Percentiles rank a stretch among this genome's conserved stretches.
Evolutionary conservation across 2,113 vertebrate species (phyloP).

Genomic region (Micronycteris hirsuta): DNA sequence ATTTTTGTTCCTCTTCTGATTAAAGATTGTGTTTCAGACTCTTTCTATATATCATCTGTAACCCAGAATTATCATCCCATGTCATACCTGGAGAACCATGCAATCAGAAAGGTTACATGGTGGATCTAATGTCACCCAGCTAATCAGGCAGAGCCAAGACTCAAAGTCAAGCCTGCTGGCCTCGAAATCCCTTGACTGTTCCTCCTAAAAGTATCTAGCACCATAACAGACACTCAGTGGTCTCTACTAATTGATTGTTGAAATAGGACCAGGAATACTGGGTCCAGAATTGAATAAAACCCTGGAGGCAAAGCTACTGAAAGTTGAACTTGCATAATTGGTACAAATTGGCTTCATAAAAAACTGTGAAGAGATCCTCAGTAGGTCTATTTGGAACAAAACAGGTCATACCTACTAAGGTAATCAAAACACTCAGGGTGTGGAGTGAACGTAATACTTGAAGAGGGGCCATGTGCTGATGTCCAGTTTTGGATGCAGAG

Average conservation of each 20-base stretch:
- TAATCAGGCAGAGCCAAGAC: background rate
- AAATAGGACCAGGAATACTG: background rate
- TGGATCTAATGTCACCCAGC: background rate
- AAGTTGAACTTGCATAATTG: background rate
- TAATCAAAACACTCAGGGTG: background rate
- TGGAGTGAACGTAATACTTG: background rate
- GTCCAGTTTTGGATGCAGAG: background rate
- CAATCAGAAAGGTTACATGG: background rate
- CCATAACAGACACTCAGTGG: background rate
- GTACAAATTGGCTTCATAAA: background rate
- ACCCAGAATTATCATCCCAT: background rate
- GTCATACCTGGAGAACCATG: background rate
- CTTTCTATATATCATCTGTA: background rate
- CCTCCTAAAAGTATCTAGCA: background rate
- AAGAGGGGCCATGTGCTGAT: background rate
- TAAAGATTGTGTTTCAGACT: background rate
- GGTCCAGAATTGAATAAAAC: background rate
- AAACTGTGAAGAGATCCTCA: background rate
- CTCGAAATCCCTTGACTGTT: background rate
- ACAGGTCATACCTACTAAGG: background rate
- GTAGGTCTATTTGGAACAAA: background rate
- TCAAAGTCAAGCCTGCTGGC: background rate
- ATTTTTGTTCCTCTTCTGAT: background rate
- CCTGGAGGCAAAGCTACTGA: background rate
- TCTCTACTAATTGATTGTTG: background rate